A percentile compares a stretch with the other conserved stretches of the same genome.
These are phyloP conservation scores for Andrena marginata DNA, from an alignment of 2,888 invertebrate species.

Conservation along the genomic window DNA sequence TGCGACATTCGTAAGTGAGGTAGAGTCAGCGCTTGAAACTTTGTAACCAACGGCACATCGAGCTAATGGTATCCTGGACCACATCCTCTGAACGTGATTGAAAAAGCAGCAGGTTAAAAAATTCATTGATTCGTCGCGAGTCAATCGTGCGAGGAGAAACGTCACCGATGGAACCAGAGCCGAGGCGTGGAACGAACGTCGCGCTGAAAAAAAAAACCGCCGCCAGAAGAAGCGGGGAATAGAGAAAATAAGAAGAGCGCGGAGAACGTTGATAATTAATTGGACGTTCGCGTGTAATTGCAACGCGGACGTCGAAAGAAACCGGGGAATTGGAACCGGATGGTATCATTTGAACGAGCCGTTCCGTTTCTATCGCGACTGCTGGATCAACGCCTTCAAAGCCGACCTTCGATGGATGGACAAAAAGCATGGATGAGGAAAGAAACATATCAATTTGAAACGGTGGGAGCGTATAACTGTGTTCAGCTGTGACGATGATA, in stretches of 20 bases:
- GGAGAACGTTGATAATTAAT: constrained; percentile 35
- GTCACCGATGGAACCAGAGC: background rate
- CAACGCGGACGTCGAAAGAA: background rate
- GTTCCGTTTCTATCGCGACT: background rate
- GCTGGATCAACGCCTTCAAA: background rate
- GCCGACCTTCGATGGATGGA: constrained; percentile 39
- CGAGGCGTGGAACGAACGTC: constrained; percentile 1
- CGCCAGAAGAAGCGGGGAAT: background rate
- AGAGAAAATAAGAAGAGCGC: constrained; percentile 1
- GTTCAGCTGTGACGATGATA: background rate
- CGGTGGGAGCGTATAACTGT: background rate
- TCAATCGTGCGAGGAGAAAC: background rate
- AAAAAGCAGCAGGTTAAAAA: background rate
- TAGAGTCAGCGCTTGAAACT: too few species aligned
- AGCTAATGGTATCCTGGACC: background rate
- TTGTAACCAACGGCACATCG: too few species aligned
- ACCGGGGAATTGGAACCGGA: background rate
- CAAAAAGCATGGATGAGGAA: constrained; percentile 22
- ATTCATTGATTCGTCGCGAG: constrained; percentile 1
- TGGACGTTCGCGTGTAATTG: constrained; percentile 4
- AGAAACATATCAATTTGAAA: background rate
- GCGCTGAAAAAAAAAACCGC: background rate
- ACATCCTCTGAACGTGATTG: background rate
- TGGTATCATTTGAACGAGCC: background rate
- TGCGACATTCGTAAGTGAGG: too few species aligned